These are phyloP conservation scores for Eucidaris tribuloides DNA, from an alignment of 35 echinoderm and acorn worm species.

Conservation along the genomic window DNA sequence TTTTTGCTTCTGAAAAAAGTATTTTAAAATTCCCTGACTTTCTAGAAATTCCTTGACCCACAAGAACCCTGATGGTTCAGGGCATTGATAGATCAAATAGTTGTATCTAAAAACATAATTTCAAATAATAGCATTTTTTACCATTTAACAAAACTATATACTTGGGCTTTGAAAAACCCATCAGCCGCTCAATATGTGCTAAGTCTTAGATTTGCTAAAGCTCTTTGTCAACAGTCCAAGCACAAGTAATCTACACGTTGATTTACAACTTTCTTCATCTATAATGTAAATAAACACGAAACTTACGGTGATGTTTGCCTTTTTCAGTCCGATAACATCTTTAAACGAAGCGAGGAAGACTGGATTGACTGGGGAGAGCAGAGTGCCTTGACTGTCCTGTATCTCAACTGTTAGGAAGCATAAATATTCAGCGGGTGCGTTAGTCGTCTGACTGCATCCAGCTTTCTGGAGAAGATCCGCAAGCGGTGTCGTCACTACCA, in stretches of 20 bases:
- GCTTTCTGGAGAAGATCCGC: conserved; percentile 27
- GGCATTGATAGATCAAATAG: too few relatives aligned
- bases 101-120: too few relatives aligned
- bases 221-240: neutral
- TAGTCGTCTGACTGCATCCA: conserved; percentile 23
- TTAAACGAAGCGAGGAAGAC: conserved; percentile 73
- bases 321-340: conserved; percentile 55
- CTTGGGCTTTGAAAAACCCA: too few relatives aligned
- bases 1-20: too few relatives aligned
- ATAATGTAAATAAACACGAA: neutral
- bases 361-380: conserved; percentile 41
- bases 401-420: conserved; percentile 82
- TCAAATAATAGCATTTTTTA: too few relatives aligned
- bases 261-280: too few relatives aligned
- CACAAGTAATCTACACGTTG: neutral
- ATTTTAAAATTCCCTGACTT: too few relatives aligned
- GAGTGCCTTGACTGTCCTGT: neutral
- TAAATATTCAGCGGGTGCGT: neutral
- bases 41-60: too few relatives aligned
- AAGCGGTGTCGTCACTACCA: conserved; percentile 15
- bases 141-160: too few relatives aligned
- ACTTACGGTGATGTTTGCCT: conserved; percentile 58
- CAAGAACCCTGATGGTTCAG: too few relatives aligned
- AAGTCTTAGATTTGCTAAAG: neutral
- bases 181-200: too few relatives aligned